Evolutionary conservation across 1,140 invertebrate species (phyloP), one percentile per base, ranked within the genome.

Genomic region (Brachionus asplanchnoidis): DNA sequence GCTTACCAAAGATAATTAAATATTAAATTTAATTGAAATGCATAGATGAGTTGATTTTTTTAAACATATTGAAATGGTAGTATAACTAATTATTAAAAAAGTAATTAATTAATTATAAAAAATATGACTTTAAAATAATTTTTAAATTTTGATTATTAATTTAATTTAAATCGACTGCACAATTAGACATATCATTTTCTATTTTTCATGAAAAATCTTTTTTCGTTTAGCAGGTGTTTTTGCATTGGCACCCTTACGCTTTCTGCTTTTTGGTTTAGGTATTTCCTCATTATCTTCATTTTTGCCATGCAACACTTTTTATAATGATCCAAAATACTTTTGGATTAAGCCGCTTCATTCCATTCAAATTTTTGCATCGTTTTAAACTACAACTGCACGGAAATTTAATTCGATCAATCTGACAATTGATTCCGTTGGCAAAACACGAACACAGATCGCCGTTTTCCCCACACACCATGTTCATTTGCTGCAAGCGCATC

Each of bases 301-400:
- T 20, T 42, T 42, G 3, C 36, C n/a, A 44, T 75, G 6, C 5
- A 77, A 23, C 9, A 26, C 26, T 26, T 20, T 32, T 77, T 77
- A 46, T 77, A 77, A 28, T 77, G 73, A 20, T 77, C 73, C 9
- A 36, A 17, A 26, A 82, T 14, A 26, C 11, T 46, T 65, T 82
- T 36, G 36, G 79, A 65, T 82, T 68, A 26, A 82, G 66, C 36
- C 79, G 50, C 42, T 82, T 82, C 53, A 82, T 68, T 7, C 97
- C 97, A 75, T 93, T 93, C 3, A 93, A 93, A 89, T 99, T 99
- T 42, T 93, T 94, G 90, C 97, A 99, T 68, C 95, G 95, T 87
- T 98, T 96, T 85, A 94, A 93, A 0, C 94, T 94, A 90, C 97
- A 99, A 23, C 96, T 95, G 89, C 97, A 99, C 0, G 97, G 97